Base-by-base conservation (phyloP, 2,888 invertebrate species). In the Perithous albicinctus region DNA sequence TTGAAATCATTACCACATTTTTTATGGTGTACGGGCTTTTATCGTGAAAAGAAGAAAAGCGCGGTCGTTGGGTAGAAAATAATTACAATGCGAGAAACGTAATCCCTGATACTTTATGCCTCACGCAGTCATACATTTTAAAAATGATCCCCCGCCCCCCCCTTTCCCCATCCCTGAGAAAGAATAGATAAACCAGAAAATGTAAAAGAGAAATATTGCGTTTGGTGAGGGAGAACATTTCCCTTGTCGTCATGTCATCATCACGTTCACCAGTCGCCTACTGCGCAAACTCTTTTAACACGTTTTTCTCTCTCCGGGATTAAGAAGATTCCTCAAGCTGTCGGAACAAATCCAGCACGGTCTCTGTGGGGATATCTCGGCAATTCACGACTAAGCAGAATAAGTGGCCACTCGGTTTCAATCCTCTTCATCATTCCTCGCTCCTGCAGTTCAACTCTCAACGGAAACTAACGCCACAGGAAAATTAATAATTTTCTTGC, bases 221-320 rank as follows among this genome's bases (percentile, higher is more conserved):
- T 59, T 32, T 59, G 32, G 5, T 12, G 23, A 20, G 20, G n/a
- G 4, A 0, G n/a, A 59, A 35, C 6, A 59, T 59, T 8, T 59
- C 35, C 7, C 15, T 7, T 8, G 35, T 18, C 35, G 32, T 35
- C 35, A 35, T 59, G 32, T 35, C 35, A 35, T 59, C 35, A 8
- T 32, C 6, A 59, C 15, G 15, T 29, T 12, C 12, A n/a, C 20
- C 26, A 15, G 15, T 32, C 35, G 7, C 35, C 10, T 18, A 18
- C 8, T 35, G 15, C 35, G 8, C 4, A 5, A 32, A 73, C 41
- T 74, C 38, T 78, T 74, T 79, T 69, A 69, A 69, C 18, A 32
- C 32, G 7, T 51, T 74, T 43, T 51, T 54, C 20, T 63, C 43
- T 23, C 74, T 67, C 41, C n/a, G 64, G n/a, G 32, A 54, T 51